Evolutionary conservation across 2,113 vertebrate genomes (phyloP).

Genomic region (Tautogolabrus adspersus): DNA sequence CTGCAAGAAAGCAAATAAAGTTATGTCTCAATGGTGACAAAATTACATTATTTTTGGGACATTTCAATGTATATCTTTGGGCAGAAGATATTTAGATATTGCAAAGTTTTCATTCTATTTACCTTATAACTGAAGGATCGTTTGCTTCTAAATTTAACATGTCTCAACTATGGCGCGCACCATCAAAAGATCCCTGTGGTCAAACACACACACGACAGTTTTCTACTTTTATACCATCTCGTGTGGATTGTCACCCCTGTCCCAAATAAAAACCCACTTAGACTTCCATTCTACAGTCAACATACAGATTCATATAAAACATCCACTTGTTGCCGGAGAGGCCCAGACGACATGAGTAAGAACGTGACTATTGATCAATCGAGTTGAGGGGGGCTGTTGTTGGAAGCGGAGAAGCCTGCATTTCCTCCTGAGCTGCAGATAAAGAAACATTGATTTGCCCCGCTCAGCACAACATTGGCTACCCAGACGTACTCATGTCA

Average conservation of each 20-base stretch:
- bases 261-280: background rate
- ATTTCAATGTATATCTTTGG: too few relatives aligned
- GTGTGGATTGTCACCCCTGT: background rate
- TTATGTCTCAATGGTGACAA: too few relatives aligned
- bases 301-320: conserved; percentile 19
- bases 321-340: conserved; percentile 36
- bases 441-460: conserved; percentile 70
- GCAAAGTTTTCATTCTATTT: too few relatives aligned
- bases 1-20: too few relatives aligned
- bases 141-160: too few relatives aligned
- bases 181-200: background rate
- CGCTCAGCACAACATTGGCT: conserved; percentile 64
- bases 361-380: conserved; percentile 52
- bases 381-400: conserved; percentile 45
- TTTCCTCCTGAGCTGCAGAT: conserved; percentile 71
- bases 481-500: conserved; percentile 50
- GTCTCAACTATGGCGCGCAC: too few relatives aligned
- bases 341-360: conserved; percentile 15
- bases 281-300: background rate
- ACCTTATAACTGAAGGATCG: too few relatives aligned
- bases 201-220: background rate
- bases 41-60: too few relatives aligned
- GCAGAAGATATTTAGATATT: too few relatives aligned
- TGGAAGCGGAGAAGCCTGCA: conserved; percentile 51
- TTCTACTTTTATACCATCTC: background rate